Base-by-base conservation (phyloP, 1,140 invertebrate species). In the Limonius californicus region DNA sequence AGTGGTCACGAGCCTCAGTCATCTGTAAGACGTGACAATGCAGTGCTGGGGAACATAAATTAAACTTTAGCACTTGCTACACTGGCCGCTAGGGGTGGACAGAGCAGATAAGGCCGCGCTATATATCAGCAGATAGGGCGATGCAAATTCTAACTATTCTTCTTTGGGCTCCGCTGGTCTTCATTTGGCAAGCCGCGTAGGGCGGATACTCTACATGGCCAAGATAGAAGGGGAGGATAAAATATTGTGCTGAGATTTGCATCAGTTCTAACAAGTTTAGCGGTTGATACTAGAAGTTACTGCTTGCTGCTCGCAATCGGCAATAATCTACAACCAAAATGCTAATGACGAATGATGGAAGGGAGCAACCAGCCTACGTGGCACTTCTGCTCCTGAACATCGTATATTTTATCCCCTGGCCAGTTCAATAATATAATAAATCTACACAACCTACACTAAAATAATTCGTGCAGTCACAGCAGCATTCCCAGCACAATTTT, bases 11-110 rank as follows among this genome's bases (percentile, higher is more conserved):
- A 50, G 59, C 64, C 62, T 55, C 66, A 64, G 72, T 70, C 68
- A 70, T 72, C 70, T 68, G 68, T 72, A 74, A 73, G 72, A 74
- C 65, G 71, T 73, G 72, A 72, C 72, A 71, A 73, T 74, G 72
- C 68, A 69, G 65, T 67, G 68, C 65, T 67, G 60, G 61, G 61
- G 57, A 66, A 57, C 65, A 74, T 74, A 74, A 74, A 74, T 74
- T 74, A 73, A 74, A 74, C 71, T 74, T 73, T 73, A 74, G 69
- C 71, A 70, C 67, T 50, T 50, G 45, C 45, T 50, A 50, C 68
- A 66, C 61, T 70, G 65, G 68, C 68, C 70, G 63, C 50, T 58
- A 66, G 68, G 68, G 72, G 72, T 74, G 72, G 72, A 74, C 72
- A 62, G 39, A 35, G 54, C n/a, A 62, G 61, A 62, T 55, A 62